Evolutionary conservation across 2,113 vertebrate genomes (phyloP).

Genomic region (Formicarius rufipectus): DNA sequence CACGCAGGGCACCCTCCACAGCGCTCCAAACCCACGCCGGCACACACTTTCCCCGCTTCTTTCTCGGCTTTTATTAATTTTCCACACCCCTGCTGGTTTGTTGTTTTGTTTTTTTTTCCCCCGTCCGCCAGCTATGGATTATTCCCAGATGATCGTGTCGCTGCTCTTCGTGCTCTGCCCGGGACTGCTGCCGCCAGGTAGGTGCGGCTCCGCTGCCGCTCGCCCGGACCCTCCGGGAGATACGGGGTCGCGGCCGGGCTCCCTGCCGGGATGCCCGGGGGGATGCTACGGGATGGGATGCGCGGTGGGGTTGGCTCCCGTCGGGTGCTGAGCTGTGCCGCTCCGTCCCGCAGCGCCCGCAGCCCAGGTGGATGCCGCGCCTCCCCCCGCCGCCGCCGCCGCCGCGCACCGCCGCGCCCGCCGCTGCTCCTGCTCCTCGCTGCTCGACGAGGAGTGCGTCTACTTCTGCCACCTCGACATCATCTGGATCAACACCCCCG

Average conservation of each 20-base stretch:
- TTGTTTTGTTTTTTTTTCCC: no score
- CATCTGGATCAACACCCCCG: conserved; percentile 98
- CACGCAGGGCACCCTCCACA: neutral
- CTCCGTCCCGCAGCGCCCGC: conserved; percentile 50
- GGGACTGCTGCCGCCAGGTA: conserved; percentile 72
- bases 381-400: neutral
- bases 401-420: conserved; percentile 79
- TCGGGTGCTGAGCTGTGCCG: neutral
- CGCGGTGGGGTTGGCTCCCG: no score
- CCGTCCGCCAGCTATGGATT: conserved; percentile 82
- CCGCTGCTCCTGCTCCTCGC: conserved; percentile 91
- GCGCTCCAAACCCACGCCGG: neutral
- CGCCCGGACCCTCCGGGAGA: neutral
- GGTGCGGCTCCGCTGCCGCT: neutral
- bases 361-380: conserved; percentile 11
- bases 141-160: conserved; percentile 74
- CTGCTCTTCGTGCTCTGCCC: conserved; percentile 78
- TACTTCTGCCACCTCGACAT: conserved; percentile 99
- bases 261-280: neutral
- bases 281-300: neutral
- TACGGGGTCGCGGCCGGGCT: neutral
- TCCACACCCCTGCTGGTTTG: no score
- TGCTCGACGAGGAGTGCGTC: conserved; percentile 95
- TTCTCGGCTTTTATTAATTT: neutral
- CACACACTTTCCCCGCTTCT: neutral